Conservation (phyloP, 1,140 invertebrate species). For the Phthorimaea operculella region DNA sequence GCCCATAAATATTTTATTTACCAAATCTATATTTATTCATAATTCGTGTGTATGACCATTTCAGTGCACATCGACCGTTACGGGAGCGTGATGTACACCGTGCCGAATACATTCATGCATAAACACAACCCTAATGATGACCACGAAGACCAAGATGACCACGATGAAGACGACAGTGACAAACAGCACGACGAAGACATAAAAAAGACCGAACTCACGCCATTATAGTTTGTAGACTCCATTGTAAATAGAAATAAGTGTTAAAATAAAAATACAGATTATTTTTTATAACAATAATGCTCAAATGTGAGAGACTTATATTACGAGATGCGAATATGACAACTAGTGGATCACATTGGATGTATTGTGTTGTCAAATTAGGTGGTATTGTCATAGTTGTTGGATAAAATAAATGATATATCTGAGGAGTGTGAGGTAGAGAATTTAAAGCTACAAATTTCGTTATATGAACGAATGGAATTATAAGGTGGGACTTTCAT, state of each 20-base stretch:
- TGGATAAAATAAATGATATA: too few relatives aligned
- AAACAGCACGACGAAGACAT: background rate
- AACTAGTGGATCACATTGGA: too few relatives aligned
- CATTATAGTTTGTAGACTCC: too few relatives aligned
- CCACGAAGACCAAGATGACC: background rate
- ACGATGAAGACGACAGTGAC: background rate
- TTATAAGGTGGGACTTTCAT: too few relatives aligned
- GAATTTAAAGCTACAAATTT: too few relatives aligned
- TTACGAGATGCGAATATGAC: background rate
- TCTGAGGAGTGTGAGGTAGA: too few relatives aligned
- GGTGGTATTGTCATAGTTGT: too few relatives aligned
- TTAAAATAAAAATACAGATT: background rate
- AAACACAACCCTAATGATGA: background rate
- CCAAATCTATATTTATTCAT: too few relatives aligned
- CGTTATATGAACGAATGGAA: too few relatives aligned
- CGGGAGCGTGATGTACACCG: conserved; percentile 37
- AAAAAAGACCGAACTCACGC: background rate
- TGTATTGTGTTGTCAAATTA: too few relatives aligned
- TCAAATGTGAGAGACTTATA: background rate
- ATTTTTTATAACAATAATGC: background rate
- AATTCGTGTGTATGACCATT: conserved; percentile 9
- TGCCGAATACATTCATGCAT: conserved; percentile 26
- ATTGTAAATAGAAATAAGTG: too few relatives aligned
- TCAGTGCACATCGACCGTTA: background rate
- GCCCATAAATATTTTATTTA: too few relatives aligned